Conservation (phyloP, 1,140 invertebrate species). For the Hylyphantes graminicola region DNA sequence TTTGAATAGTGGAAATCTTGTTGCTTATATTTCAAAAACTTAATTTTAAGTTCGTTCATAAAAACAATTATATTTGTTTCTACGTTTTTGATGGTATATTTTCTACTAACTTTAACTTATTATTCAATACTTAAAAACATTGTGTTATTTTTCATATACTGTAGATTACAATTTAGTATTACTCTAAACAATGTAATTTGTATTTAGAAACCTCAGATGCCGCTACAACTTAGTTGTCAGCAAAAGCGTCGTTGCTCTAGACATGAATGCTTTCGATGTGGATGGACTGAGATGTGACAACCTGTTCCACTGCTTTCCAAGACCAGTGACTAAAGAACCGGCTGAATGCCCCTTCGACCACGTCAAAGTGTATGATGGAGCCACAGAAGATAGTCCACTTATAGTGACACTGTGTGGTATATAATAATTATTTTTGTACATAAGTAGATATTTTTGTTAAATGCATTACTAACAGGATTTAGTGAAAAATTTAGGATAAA, state of each 20-base stretch:
- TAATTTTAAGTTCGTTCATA: too few species aligned
- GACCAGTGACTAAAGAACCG: constrained; percentile 74
- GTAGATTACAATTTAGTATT: too few species aligned
- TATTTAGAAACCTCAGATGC: constrained; percentile 81
- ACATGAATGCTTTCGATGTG: constrained; percentile 78
- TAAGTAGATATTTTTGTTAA: too few species aligned
- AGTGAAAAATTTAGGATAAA: too few species aligned
- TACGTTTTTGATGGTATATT: too few species aligned
- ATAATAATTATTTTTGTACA: not conserved
- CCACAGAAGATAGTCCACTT: constrained; percentile 83
- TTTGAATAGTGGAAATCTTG: too few species aligned
- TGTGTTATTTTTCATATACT: too few species aligned
- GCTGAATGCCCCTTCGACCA: constrained; percentile 91
- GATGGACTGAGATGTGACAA: constrained; percentile 93
- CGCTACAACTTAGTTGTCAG: constrained; percentile 64
- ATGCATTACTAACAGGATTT: too few species aligned
- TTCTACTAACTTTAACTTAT: too few species aligned
- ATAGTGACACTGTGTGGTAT: constrained; percentile 89
- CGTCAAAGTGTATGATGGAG: constrained; percentile 88
- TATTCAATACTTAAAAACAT: too few species aligned
- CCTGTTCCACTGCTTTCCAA: constrained; percentile 93
- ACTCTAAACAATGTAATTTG: not conserved
- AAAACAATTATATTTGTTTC: too few species aligned
- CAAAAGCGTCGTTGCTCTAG: constrained; percentile 61
- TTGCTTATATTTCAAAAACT: too few species aligned